Conservation (phyloP, 2,797 vertebrate genomes). For the Tauraco hartlaubi region DNA sequence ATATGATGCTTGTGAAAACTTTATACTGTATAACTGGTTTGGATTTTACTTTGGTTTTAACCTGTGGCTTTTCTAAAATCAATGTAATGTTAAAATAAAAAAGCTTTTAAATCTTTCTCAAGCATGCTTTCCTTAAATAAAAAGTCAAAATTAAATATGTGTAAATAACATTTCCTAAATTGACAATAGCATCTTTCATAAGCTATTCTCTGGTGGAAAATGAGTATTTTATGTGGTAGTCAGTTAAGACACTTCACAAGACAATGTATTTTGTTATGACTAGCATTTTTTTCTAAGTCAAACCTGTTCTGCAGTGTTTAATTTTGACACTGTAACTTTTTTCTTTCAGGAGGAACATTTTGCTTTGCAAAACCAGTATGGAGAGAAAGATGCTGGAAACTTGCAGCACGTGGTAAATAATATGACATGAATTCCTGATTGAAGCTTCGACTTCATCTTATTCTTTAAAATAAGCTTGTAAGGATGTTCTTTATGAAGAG, state of each 20-base stretch:
- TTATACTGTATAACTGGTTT: background rate
- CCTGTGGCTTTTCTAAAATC: background rate
- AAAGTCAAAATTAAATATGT: background rate
- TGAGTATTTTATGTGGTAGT: background rate
- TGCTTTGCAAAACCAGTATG: conserved; percentile 67
- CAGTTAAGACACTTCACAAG: background rate
- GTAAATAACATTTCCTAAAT: background rate
- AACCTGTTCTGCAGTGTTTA: background rate
- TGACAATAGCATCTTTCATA: no score
- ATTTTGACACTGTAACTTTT: conserved; percentile 13
- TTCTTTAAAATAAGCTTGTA: background rate
- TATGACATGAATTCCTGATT: background rate
- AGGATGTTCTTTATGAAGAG: background rate
- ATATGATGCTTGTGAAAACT: background rate
- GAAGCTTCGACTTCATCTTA: background rate
- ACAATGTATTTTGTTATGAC: background rate
- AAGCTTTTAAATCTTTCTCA: background rate
- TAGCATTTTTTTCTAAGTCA: background rate
- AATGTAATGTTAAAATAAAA: background rate
- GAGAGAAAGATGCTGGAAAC: conserved; percentile 53
- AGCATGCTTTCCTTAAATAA: background rate
- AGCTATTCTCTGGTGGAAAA: no score
- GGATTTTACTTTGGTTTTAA: background rate
- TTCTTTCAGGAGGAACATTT: conserved; percentile 73
- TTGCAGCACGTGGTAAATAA: conserved; percentile 75